A percentile compares a stretch with the other conserved stretches of the same genome.
Evolutionary conservation across 1,140 invertebrate genomes (phyloP).

Genomic region (Drosophila trapezifrons): DNA sequence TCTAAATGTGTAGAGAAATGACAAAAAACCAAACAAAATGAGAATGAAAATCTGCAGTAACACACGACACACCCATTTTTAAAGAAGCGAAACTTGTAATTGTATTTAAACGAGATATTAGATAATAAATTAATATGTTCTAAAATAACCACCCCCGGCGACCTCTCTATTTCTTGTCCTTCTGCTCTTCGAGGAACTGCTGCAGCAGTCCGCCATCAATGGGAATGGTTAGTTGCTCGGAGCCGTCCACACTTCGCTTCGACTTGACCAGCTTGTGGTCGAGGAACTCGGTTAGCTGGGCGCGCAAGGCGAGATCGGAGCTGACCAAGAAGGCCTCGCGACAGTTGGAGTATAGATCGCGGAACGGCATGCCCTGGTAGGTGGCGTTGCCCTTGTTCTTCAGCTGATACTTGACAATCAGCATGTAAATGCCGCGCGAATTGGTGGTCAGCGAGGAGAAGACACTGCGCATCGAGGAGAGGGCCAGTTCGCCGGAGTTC

Average conservation of each 20-base stretch:
- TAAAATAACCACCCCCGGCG: constrained; percentile 44
- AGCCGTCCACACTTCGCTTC: constrained; percentile 91
- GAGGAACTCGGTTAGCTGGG: constrained; percentile 96
- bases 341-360: constrained; percentile 92
- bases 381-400: constrained; percentile 88
- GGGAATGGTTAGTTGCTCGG: constrained; percentile 92
- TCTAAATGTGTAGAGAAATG: constrained; percentile 78
- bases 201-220: constrained; percentile 89
- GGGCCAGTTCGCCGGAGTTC: constrained; percentile 90
- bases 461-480: constrained; percentile 94
- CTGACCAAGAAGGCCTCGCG: constrained; percentile 95
- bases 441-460: constrained; percentile 94
- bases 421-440: constrained; percentile 93
- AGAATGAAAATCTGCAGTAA: constrained; percentile 28
- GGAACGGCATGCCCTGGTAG: constrained; percentile 93
- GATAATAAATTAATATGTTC: constrained; percentile 83
- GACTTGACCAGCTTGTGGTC: constrained; percentile 95
- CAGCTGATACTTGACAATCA: constrained; percentile 92
- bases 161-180: constrained; percentile 64
- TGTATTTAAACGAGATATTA: constrained; percentile 77
- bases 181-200: constrained; percentile 89
- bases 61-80: constrained; percentile 60
- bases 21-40: constrained; percentile 35
- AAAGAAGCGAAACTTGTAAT: constrained; percentile 71
- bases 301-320: constrained; percentile 93